A percentile compares a stretch with the other conserved stretches of the same genome.
phyloP scores from a whole-genome alignment of 2,888 invertebrate genomes.

The Plusia festucae region DNA sequence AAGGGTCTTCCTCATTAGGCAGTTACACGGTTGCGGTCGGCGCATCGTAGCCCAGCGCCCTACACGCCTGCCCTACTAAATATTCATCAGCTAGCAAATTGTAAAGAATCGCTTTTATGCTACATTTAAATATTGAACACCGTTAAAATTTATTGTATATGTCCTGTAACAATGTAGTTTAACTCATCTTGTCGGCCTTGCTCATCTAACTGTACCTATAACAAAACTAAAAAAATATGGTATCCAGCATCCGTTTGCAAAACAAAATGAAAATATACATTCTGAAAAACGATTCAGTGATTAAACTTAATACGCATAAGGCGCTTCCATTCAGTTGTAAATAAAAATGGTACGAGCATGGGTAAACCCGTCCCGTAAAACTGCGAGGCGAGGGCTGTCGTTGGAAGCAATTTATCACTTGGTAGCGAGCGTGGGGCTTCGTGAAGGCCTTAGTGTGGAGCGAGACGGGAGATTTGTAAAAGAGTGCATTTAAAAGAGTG shows the following conservation, averaged over 20 bases:
- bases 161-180: slow-evolving; percentile 78
- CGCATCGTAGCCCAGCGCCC: slow-evolving; percentile 60
- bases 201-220: slow-evolving; percentile 67
- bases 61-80: slow-evolving; percentile 74
- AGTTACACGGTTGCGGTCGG: slow-evolving; percentile 71
- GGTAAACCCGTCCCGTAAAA: slow-evolving; percentile 74
- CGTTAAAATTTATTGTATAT: slow-evolving; percentile 75
- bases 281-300: slow-evolving; percentile 73
- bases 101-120: slow-evolving; percentile 77
- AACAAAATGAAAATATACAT: slow-evolving; percentile 64
- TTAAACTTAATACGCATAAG: slow-evolving; percentile 76
- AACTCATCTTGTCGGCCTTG: slow-evolving; percentile 73
- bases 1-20: slow-evolving; percentile 83
- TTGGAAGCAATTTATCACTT: slow-evolving; percentile 81
- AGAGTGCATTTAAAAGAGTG: slow-evolving; percentile 66
- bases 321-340: slow-evolving; percentile 77
- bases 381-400: slow-evolving; percentile 78
- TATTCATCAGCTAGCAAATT: slow-evolving; percentile 82
- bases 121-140: slow-evolving; percentile 73
- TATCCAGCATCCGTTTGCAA: slow-evolving; percentile 55
- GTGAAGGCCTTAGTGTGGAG: slow-evolving; percentile 61
- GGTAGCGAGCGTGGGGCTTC: slow-evolving; percentile 73
- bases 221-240: slow-evolving; percentile 60
- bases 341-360: slow-evolving; percentile 78
- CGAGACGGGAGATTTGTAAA: slow-evolving; percentile 61